Conservation (phyloP, 2,113 vertebrate genomes). For the Megaceryle maxima region DNA sequence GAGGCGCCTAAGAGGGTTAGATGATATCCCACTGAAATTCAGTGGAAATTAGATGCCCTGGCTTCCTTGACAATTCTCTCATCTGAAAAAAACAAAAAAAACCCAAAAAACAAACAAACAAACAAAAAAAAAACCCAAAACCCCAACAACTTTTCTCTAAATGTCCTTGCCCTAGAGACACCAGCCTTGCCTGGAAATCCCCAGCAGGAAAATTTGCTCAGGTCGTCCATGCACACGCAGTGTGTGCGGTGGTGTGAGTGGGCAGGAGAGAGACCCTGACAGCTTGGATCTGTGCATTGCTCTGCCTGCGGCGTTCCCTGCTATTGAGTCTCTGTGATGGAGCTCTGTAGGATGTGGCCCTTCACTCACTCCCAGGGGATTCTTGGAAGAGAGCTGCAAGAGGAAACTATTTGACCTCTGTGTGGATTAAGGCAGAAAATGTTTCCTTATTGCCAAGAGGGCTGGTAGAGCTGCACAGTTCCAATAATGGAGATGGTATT, state of each 20-base stretch:
- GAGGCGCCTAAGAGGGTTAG: no score
- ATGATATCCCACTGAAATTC: neutral
- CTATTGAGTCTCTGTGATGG: rapidly evolving
- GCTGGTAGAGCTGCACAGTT: constrained; percentile 51
- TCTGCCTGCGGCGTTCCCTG: rapidly evolving
- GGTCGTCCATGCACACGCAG: rapidly evolving
- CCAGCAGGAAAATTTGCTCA: neutral
- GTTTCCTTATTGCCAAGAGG: constrained; percentile 40
- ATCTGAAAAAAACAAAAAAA: neutral
- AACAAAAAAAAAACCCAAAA: no score
- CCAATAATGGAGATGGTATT: constrained; percentile 73
- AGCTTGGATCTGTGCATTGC: neutral
- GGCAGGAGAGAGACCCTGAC: neutral
- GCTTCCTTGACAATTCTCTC: neutral
- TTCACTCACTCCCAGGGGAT: neutral
- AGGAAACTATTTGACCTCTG: constrained; percentile 69
- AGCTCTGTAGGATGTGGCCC: constrained; percentile 6
- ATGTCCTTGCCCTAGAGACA: neutral
- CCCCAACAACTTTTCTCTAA: neutral
- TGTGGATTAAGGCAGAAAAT: constrained; percentile 63
- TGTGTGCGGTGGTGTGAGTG: neutral
- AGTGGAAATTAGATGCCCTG: neutral
- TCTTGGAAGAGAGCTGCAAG: constrained; percentile 41
- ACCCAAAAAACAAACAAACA: no score
- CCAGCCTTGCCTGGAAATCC: neutral